Percentiles rank a stretch among this genome's conserved stretches.
These are phyloP conservation scores for Cryptosula pallasiana DNA, from an alignment of 2,888 invertebrate genomes.

Conservation along the genomic window DNA sequence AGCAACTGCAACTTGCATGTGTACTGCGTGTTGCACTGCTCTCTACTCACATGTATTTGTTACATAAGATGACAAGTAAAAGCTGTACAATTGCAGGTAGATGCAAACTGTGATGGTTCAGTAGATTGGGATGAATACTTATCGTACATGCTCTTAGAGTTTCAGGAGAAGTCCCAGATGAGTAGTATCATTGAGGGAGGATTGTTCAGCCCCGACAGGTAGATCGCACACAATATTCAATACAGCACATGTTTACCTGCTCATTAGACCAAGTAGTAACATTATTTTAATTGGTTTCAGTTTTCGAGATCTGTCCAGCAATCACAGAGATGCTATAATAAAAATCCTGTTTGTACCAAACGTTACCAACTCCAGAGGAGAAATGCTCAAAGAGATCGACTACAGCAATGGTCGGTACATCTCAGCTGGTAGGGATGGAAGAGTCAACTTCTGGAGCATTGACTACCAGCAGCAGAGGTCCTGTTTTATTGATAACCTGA, in stretches of 20 bases:
- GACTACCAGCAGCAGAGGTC: constrained; percentile 60
- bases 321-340: constrained; percentile 66
- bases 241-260: background rate
- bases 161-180: constrained; percentile 51
- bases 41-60: too few relatives aligned
- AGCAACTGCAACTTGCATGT: too few relatives aligned
- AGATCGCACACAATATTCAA: background rate
- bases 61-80: too few relatives aligned
- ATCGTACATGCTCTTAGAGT: constrained; percentile 69
- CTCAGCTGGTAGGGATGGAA: constrained; percentile 71
- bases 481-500: constrained; percentile 31
- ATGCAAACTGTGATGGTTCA: constrained; percentile 58
- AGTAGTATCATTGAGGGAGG: constrained; percentile 13
- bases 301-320: constrained; percentile 59
- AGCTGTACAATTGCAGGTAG: too few relatives aligned
- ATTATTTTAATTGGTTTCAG: too few relatives aligned
- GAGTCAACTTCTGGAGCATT: constrained; percentile 71
- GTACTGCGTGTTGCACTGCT: too few relatives aligned
- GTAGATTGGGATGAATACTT: constrained; percentile 73
- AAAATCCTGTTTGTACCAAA: constrained; percentile 36
- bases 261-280: background rate
- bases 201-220: constrained; percentile 24
- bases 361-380: constrained; percentile 29
- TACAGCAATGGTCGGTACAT: constrained; percentile 67
- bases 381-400: constrained; percentile 53